A percentile compares a stretch with the other conserved stretches of the same genome.
Evolutionary conservation across 2,113 vertebrate genomes (phyloP).

Genomic region (Atlantisia rogersi): DNA sequence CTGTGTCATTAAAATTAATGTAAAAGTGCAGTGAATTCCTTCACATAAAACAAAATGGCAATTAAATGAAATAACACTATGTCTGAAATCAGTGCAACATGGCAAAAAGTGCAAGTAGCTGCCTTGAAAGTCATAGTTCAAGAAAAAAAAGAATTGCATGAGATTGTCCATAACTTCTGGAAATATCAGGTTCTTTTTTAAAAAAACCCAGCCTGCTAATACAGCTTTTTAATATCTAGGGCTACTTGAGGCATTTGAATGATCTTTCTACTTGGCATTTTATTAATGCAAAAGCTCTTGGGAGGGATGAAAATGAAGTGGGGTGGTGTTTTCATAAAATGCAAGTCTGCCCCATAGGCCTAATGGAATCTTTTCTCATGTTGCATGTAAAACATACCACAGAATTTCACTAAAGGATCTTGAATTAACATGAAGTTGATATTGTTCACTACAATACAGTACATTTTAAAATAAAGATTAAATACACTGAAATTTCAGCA

Average conservation of each 20-base stretch:
- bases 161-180: background rate
- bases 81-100: background rate
- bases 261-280: background rate
- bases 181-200: background rate
- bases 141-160: background rate
- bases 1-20: background rate
- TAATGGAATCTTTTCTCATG: background rate
- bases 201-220: background rate
- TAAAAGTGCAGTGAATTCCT: background rate
- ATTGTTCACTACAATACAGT: background rate
- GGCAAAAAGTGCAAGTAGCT: background rate
- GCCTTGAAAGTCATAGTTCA: background rate
- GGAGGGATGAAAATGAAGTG: background rate
- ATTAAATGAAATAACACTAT: background rate
- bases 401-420: background rate
- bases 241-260: background rate
- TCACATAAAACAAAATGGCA: background rate
- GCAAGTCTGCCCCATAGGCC: background rate
- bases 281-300: background rate
- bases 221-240: background rate
- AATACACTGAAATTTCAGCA: background rate
- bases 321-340: background rate
- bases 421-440: background rate
- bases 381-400: background rate
- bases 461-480: background rate